Evolutionary conservation across 2,113 vertebrate genomes (phyloP).

Genomic region (Parus major): DNA sequence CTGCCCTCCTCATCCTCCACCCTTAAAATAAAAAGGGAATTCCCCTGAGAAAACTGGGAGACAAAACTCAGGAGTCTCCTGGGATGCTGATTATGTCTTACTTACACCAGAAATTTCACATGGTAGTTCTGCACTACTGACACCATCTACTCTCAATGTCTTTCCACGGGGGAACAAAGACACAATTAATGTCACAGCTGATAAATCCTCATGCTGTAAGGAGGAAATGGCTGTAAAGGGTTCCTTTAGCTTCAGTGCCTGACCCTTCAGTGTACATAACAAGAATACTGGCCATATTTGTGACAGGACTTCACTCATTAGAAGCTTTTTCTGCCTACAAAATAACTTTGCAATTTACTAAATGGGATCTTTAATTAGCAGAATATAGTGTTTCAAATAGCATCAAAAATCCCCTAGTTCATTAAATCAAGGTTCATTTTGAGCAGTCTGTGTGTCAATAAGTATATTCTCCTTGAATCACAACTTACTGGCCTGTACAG

Average conservation of each 20-base stretch:
- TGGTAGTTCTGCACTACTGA: not conserved
- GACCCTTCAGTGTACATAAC: not conserved
- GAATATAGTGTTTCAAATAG: not conserved
- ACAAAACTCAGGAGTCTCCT: not conserved
- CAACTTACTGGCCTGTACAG: not conserved
- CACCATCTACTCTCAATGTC: not conserved
- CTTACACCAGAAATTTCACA: not conserved
- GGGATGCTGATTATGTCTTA: not conserved
- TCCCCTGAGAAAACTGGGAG: not conserved
- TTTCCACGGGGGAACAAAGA: not conserved
- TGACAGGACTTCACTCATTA: not conserved
- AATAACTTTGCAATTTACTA: not conserved
- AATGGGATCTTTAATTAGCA: conserved; percentile 2
- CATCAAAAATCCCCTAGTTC: not conserved
- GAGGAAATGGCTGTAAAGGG: not conserved
- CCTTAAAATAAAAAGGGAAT: not conserved
- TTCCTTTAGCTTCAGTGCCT: not conserved
- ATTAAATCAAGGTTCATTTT: not conserved
- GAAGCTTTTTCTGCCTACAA: not conserved
- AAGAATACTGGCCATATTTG: not conserved
- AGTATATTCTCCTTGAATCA: not conserved
- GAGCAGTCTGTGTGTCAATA: not conserved
- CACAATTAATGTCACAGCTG: not conserved
- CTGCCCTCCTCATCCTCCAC: too few species aligned
- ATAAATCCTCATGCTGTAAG: not conserved